A percentile compares a stretch with the other conserved stretches of the same genome.
Conservation (phyloP, 2,797 vertebrate species). For the Zalophus californianus region DNA sequence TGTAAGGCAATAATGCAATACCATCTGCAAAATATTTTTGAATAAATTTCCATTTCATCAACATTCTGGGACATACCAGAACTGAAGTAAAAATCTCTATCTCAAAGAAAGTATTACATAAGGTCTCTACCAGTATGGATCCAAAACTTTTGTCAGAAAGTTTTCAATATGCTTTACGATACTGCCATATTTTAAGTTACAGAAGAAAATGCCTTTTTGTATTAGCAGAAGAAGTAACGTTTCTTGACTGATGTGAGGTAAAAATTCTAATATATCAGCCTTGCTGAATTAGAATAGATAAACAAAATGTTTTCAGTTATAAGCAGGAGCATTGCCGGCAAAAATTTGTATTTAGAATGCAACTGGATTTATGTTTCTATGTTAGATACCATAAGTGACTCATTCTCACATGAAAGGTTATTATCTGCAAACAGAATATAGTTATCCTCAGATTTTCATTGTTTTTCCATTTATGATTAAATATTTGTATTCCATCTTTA, state of each 20-base stretch:
- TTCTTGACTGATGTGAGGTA: conserved; percentile 62
- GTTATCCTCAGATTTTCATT: conserved; percentile 70
- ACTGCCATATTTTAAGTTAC: conserved; percentile 22
- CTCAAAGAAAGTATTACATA: neutral
- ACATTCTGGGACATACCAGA: neutral
- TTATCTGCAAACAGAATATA: conserved; percentile 69
- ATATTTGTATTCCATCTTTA: conserved; percentile 78
- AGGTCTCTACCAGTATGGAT: neutral
- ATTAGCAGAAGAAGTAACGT: conserved; percentile 42
- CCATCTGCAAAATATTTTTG: neutral
- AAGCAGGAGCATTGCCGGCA: neutral
- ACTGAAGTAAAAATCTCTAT: neutral
- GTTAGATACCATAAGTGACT: conserved; percentile 41
- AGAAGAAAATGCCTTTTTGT: conserved; percentile 27
- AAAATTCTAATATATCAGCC: conserved; percentile 50
- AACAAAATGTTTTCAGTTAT: conserved; percentile 53
- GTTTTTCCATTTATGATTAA: conserved; percentile 74
- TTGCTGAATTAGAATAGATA: conserved; percentile 66
- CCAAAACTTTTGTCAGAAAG: neutral
- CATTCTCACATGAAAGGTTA: conserved; percentile 66
- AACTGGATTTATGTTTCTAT: conserved; percentile 55
- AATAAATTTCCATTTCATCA: conserved; percentile 33
- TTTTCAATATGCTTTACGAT: conserved; percentile 56
- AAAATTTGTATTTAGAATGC: conserved; percentile 61
- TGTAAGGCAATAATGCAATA: neutral